Percentiles rank a stretch among this genome's conserved stretches.
These are phyloP conservation scores for Aphodius granarius DNA, from an alignment of 2,888 invertebrate species.

Conservation along the genomic window DNA sequence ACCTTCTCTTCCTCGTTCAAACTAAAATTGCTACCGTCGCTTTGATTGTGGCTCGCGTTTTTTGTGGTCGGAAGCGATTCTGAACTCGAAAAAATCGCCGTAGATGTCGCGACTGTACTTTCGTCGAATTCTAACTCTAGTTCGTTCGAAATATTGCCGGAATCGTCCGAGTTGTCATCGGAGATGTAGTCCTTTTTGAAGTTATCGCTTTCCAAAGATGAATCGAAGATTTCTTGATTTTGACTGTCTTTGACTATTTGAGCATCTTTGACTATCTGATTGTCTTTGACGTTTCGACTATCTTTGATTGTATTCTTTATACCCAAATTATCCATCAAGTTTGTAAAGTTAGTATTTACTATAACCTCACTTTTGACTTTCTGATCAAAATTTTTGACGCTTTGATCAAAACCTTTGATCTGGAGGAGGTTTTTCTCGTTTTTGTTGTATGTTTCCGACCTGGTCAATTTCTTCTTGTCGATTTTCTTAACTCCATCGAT, in stretches of 20 bases:
- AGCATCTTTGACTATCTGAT: neutral
- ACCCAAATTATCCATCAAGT: neutral
- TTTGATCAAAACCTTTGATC: conserved; percentile 30
- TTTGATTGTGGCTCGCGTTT: neutral
- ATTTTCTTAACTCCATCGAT: neutral
- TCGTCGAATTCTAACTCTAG: conserved; percentile 27
- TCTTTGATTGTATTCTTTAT: neutral
- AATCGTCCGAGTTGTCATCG: conserved; percentile 75
- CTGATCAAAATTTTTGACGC: too few species aligned
- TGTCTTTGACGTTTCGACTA: neutral
- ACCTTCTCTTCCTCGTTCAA: conserved; percentile 15
- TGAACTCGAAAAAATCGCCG: conserved; percentile 4
- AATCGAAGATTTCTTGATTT: neutral
- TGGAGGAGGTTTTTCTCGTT: conserved; percentile 20
- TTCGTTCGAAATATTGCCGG: conserved; percentile 80
- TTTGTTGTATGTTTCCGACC: conserved; percentile 29
- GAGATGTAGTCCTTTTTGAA: conserved; percentile 60
- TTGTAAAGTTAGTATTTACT: too few species aligned
- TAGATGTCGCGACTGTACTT: neutral
- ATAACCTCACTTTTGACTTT: too few species aligned
- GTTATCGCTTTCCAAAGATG: neutral
- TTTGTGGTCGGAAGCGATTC: conserved; percentile 14
- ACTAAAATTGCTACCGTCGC: neutral
- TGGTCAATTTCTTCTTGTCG: conserved; percentile 12
- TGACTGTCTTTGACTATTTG: neutral